Conservation (phyloP, 2,797 vertebrate genomes). For the Pseudocheirus occidentalis region DNA sequence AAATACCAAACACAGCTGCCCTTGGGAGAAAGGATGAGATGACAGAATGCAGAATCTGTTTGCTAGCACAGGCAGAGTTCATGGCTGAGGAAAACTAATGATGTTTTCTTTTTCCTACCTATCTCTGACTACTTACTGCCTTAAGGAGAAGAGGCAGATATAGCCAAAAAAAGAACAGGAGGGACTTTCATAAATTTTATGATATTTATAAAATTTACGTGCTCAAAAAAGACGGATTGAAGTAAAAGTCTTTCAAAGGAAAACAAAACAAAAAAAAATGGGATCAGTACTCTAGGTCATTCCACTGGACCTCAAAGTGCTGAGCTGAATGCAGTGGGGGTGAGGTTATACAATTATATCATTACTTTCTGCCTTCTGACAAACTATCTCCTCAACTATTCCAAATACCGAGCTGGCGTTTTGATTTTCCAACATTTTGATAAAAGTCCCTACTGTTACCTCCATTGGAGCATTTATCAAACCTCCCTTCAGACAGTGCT, state of each 20-base stretch:
- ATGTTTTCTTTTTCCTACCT: background rate
- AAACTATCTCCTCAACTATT: background rate
- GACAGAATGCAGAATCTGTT: background rate
- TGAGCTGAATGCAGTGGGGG: background rate
- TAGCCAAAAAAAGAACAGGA: background rate
- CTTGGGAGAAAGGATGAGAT: slow-evolving; percentile 26
- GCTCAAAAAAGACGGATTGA: slow-evolving; percentile 36
- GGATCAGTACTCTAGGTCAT: slow-evolving; percentile 22
- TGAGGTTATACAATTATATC: background rate
- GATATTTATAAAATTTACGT: background rate
- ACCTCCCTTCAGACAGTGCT: slow-evolving; percentile 23
- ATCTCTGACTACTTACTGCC: background rate
- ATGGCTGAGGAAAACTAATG: background rate
- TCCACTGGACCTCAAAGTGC: background rate
- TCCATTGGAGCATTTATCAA: slow-evolving; percentile 40
- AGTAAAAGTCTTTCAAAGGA: slow-evolving; percentile 39
- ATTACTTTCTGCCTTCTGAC: background rate
- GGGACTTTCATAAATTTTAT: slow-evolving; percentile 20
- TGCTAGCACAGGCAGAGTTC: background rate
- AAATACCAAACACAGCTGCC: background rate
- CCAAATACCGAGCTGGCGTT: slow-evolving; percentile 24
- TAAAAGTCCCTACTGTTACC: background rate
- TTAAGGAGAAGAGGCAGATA: background rate
- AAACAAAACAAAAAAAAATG: background rate
- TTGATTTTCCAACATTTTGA: background rate